phyloP scores from a whole-genome alignment of 2,888 invertebrate species.

The Zygogramma bicolorata region DNA sequence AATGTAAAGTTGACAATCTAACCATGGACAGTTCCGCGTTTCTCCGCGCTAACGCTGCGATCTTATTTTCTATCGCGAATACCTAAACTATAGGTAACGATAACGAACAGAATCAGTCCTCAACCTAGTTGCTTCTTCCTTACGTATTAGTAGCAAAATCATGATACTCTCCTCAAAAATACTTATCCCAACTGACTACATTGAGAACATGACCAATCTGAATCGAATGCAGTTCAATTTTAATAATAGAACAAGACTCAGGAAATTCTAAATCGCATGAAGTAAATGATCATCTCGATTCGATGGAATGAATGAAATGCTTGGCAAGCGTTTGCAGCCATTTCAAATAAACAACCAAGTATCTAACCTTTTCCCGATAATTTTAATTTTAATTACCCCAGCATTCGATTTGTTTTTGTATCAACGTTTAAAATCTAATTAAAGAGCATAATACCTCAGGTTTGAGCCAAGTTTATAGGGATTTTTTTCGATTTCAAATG shows the following conservation, averaged over 20 bases:
- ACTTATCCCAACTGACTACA: too few species aligned
- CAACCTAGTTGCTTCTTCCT: too few species aligned
- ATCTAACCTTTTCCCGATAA: constrained; percentile 46
- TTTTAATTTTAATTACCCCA: constrained; percentile 41
- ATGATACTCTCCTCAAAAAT: too few species aligned
- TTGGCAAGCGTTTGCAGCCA: constrained; percentile 1
- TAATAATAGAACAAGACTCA: not conserved
- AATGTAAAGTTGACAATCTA: too few species aligned
- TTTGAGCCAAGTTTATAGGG: constrained; percentile 53
- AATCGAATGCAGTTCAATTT: not conserved
- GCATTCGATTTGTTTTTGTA: constrained; percentile 46
- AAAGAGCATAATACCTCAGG: constrained; percentile 51
- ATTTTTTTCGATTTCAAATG: constrained; percentile 65
- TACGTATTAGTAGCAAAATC: too few species aligned
- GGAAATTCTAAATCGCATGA: constrained; percentile 1
- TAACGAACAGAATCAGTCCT: too few species aligned
- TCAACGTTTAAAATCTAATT: constrained; percentile 53
- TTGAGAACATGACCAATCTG: not conserved
- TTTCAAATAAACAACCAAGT: constrained; percentile 28
- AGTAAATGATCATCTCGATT: constrained; percentile 3
- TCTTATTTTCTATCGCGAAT: too few species aligned
- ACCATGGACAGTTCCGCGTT: too few species aligned
- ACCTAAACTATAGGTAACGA: too few species aligned
- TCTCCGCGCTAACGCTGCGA: too few species aligned
- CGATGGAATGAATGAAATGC: constrained; percentile 17